Evolutionary conservation across 2,888 invertebrate genomes (phyloP), one percentile per base, ranked within the genome.

Genomic region (Tetramorium bicarinatum): DNA sequence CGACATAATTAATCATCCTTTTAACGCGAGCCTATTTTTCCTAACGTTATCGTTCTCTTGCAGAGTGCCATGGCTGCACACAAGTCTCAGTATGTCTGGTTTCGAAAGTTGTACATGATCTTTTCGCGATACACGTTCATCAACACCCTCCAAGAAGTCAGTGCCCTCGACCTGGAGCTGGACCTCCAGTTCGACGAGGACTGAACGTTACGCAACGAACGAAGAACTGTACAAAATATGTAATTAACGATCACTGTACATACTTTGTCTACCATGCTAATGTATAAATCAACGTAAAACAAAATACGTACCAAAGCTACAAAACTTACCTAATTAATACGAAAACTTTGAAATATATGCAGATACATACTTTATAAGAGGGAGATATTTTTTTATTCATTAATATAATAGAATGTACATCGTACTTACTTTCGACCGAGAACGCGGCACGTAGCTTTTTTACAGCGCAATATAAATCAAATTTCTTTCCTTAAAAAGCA

Each of bases 41-140:
- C 0, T 74, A 61, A 82, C 34, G 41, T 66, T 54, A 61, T 44
- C 0, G 52, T 64, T 64, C 49, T 49, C 29, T 95, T 85, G 41
- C 96, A 97, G 94, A 95, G 96, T 88, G 99, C 99, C 4, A 99
- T 99, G 99, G 96, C 96, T 88, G 96, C 96, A 80, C 99, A 99
- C 94, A 95, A 96, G 89, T 98, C 98, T n/a, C 99, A 99, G 95
- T 97, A 98, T 95, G 97, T 98, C 56, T 99, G 99, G 99, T 99
- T 98, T 95, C 96, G 99, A 81, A 96, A 97, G 93, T 95, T 99
- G 4, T 99, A 99, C 93, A 97, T 99, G 91, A 93, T 96, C 61
- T 98, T 98, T 95, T 99, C 99, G 18, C 96, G 99, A 79, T 99
- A 99, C 94, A 97, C 98, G 95, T 96, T 98, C 89, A 97, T 99